Evolutionary conservation across 1,140 invertebrate species (phyloP).

Genomic region (Teleogryllus occipitalis): DNA sequence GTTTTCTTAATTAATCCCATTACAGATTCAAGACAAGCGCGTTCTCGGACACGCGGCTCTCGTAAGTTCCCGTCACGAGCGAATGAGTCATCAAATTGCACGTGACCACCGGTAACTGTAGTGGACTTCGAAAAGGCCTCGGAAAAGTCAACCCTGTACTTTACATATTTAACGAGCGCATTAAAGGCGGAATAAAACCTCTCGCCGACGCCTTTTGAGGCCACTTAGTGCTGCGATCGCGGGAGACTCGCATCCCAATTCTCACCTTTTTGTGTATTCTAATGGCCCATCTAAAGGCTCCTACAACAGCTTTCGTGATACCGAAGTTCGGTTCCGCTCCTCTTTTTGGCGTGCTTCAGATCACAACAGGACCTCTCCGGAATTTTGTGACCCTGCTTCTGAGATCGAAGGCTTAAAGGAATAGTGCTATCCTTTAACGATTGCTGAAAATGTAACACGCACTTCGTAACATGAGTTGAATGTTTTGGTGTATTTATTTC

Average conservation of each 20-base stretch:
- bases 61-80: no score
- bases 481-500: no score
- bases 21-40: no score
- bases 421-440: no score
- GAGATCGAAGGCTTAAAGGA: no score
- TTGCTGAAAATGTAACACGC: no score
- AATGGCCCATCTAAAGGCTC: neutral
- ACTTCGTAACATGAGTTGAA: no score
- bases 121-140: neutral
- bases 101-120: neutral
- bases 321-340: neutral
- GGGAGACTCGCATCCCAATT: neutral
- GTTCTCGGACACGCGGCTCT: no score
- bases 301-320: neutral
- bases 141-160: neutral
- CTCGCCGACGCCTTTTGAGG: neutral
- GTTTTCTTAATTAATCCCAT: no score
- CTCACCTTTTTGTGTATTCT: neutral
- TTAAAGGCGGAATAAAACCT: neutral
- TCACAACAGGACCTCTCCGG: neutral
- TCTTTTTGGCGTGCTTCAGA: neutral
- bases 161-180: neutral
- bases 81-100: no score
- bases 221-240: neutral
- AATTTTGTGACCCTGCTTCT: neutral